phyloP scores from a whole-genome alignment of 2,888 invertebrate genomes.

The Melanchra persicariae region DNA sequence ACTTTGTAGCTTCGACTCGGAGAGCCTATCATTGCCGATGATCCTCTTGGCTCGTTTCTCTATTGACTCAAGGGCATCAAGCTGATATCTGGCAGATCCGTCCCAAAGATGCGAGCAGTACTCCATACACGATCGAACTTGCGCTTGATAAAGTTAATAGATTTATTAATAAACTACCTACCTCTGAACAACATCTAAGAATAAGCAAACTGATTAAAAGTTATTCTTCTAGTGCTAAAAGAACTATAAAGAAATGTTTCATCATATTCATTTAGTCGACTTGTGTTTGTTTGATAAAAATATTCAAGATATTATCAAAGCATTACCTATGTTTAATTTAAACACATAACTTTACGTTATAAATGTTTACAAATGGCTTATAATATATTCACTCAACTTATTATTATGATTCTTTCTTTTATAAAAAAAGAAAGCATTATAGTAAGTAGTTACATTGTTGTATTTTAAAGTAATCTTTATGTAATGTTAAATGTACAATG shows the following conservation, averaged over 20 bases:
- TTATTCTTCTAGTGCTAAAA: background rate
- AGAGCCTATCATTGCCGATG: no score
- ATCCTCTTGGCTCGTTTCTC: no score
- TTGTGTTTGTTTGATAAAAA: constrained; percentile 3
- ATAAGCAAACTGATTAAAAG: background rate
- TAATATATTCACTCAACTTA: background rate
- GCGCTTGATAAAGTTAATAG: no score
- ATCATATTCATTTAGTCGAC: constrained; percentile 21
- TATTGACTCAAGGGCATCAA: no score
- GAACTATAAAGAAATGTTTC: background rate
- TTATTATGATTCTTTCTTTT: background rate
- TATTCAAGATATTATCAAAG: background rate
- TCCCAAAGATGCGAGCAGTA: no score
- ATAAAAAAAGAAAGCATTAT: background rate
- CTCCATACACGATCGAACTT: no score
- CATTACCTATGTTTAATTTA: background rate
- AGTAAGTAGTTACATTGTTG: background rate
- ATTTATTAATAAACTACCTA: no score
- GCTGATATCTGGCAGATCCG: no score
- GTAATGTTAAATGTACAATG: constrained; percentile 9
- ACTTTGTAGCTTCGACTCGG: no score
- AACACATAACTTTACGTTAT: background rate
- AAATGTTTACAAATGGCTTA: background rate
- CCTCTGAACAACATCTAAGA: background rate
- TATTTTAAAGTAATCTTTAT: constrained; percentile 2